Conservation (phyloP, 2,888 invertebrate genomes). For the Eupithecia subfuscata region DNA sequence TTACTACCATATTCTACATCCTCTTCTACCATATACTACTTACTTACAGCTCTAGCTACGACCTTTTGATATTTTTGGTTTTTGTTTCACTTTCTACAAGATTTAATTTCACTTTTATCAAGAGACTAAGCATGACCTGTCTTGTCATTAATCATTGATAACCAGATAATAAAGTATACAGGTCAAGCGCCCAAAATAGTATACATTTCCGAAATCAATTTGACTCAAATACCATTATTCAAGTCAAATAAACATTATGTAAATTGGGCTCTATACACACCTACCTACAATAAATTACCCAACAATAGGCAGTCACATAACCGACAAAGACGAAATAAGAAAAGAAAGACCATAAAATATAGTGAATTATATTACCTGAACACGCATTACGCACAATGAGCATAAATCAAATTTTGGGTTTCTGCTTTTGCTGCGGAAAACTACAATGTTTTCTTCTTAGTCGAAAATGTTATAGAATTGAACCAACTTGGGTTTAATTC, state of each 20-base stretch:
- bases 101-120: background rate
- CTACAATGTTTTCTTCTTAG: background rate
- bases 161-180: background rate
- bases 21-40: no score
- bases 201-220: conserved; percentile 39
- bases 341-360: conserved; percentile 44
- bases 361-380: conserved; percentile 44
- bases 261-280: conserved; percentile 43
- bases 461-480: background rate
- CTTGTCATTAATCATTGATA: conserved; percentile 1
- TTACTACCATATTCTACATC: no score
- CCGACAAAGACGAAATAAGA: conserved; percentile 42
- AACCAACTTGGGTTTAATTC: background rate
- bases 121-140: background rate
- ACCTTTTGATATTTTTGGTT: background rate
- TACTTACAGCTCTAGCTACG: background rate
- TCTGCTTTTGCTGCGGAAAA: background rate
- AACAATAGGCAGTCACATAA: conserved; percentile 44
- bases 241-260: conserved; percentile 41
- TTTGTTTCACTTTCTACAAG: background rate
- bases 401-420: conserved; percentile 25
- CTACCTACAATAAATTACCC: conserved; percentile 41
- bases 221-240: conserved; percentile 40
- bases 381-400: conserved; percentile 40
- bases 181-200: conserved; percentile 19